Evolutionary conservation across 2,113 vertebrate genomes (phyloP), one percentile per base, ranked within the genome.

Genomic region (Seriola dumerili): DNA sequence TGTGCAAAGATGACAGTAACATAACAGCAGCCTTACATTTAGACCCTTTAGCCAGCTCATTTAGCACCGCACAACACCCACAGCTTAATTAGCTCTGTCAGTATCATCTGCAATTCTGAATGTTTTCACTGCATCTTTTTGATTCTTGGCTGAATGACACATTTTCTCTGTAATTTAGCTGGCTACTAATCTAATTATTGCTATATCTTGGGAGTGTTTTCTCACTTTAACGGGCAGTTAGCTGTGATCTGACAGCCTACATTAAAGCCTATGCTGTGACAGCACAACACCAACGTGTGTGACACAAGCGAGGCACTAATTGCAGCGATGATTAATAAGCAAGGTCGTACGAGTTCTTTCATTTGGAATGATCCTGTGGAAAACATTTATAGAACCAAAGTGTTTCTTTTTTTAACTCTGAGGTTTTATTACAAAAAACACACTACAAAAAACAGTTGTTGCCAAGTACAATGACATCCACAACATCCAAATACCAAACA

Each of bases 121-220:
- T 86, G 80, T 86, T 92, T 93, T 89, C 89, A 88, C 86, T 63
- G 88, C 78, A 74, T 85, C 79, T 83, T 91, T 92, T 84, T 91
- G 80, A 91, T 83, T 85, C 90, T 85, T 63, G 76, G 76, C 84
- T 90, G 75, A 89, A 87, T 90, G 86, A 86, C 84, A 91, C 84
- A 82, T 90, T 91, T 88, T 81, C 85, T 76, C 78, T 85, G 64
- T 89, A 83, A 92, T 91, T 93, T 84, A 70, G 64, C 54, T 58
- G 71, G 87, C 85, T 85, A 88, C 81, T 86, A 85, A 91, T 93
- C 86, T 89, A 91, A 93, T 93, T 90, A 89, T 85, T 87, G 17
- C 76, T 67, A 89, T 85, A 90, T 91, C 82, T 88, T 64, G 80
- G 54, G 88, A 91, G 86, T 92, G 91, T 88, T 89, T 92, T 92